Evolutionary conservation across 2,113 vertebrate genomes (phyloP), one percentile per base, ranked within the genome.

Genomic region (Salvator merianae): DNA sequence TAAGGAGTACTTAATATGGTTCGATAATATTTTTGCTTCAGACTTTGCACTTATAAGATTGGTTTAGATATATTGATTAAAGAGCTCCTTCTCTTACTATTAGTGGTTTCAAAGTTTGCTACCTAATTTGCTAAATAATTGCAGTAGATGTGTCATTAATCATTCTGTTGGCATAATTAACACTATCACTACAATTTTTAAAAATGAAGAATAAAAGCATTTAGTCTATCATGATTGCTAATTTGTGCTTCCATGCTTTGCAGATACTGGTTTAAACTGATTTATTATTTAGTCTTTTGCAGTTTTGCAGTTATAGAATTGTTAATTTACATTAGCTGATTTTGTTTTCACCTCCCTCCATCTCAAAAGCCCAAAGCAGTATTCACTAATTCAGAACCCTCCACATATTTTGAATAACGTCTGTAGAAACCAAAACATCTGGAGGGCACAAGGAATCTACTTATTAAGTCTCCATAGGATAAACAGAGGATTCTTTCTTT

Each of bases 51-150:
- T 32, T 62, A 55, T 32, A 86, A 82, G 47, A 1, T 69, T 80
- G 80, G 1, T 10, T 88, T 78, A 82, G 24, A 81, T 83, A 72
- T 70, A 59, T 84, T 89, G 78, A 74, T 88, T 81, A 85, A 91
- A 86, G 30, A 84, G 85, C 34, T 43, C 2, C n/a, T 72, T 82
- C 3, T 16, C 0, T 88, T 91, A 90, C 81, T 47, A 83, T 84
- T 74, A 43, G 7, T 20, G 24, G 2, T 82, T 88, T 91, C 63
- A 85, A 91, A 88, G 22, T 50, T 2, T 86, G 47, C 3, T 87
- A 30, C 62, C 18, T 92, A 87, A 86, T 82, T 75, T 89, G 63
- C 71, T 88, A 91, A 79, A 86, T 87, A 91, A 91, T 94, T 92
- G 62, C 12, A 88, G 2, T 28, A 78, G 65, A 75, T 63, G 88